phyloP scores from a whole-genome alignment of 2,888 invertebrate species.

The Pristionchus mayeri region DNA sequence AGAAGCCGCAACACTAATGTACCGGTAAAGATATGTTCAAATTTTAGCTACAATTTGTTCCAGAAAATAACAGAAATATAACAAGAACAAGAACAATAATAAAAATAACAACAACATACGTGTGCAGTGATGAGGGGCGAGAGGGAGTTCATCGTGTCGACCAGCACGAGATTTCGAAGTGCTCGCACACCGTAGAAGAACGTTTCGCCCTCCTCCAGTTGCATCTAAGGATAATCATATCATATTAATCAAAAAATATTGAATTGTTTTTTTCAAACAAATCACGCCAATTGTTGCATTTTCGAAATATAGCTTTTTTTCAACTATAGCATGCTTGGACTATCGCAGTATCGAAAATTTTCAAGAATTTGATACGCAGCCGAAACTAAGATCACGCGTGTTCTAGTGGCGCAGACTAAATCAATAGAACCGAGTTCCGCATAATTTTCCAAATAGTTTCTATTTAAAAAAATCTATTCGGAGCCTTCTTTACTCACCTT shows the following conservation, averaged over 20 bases:
- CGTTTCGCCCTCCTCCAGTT: constrained; percentile 97
- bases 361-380: neutral
- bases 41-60: too few relatives aligned
- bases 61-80: constrained; percentile 52
- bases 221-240: constrained; percentile 81
- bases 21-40: too few relatives aligned
- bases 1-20: too few relatives aligned
- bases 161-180: constrained; percentile 92
- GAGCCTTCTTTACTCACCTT: constrained; percentile 78
- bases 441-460: too few relatives aligned
- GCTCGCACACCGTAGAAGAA: constrained; percentile 97
- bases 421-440: too few relatives aligned
- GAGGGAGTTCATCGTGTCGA: constrained; percentile 82
- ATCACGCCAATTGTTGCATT: neutral
- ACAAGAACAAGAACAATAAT: neutral
- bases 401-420: too few relatives aligned
- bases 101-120: constrained; percentile 50
- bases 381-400: neutral
- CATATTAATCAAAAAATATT: neutral
- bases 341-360: too few relatives aligned
- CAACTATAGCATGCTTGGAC: neutral
- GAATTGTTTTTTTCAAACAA: neutral
- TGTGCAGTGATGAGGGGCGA: constrained; percentile 62
- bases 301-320: neutral
- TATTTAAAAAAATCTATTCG: neutral